Percentiles rank a stretch among this genome's conserved stretches.
Conservation (phyloP, 2,888 invertebrate species). For the Tortricodes alternella region DNA sequence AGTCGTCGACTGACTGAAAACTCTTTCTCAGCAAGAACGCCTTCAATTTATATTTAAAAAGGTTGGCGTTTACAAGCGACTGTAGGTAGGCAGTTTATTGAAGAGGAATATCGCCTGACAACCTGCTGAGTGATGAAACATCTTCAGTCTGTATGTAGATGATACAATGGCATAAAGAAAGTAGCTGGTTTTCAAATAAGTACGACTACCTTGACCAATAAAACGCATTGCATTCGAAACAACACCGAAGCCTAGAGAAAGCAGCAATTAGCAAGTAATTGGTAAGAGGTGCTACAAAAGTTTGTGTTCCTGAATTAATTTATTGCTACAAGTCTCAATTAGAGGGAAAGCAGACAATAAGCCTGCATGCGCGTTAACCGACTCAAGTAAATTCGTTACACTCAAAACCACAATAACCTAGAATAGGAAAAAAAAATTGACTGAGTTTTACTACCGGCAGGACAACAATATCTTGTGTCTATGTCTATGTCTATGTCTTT, state of each 20-base stretch:
- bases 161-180: constrained; percentile 40
- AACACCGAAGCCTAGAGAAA: constrained; percentile 52
- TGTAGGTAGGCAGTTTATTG: no score
- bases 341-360: constrained; percentile 76
- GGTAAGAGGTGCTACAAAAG: constrained; percentile 73
- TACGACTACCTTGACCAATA: constrained; percentile 32
- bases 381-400: background rate
- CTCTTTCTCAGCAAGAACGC: no score
- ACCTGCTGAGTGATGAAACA: no score
- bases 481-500: no score
- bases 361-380: constrained; percentile 36
- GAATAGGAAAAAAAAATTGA: no score
- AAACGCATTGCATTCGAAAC: constrained; percentile 41
- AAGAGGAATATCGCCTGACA: no score
- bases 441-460: no score
- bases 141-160: background rate
- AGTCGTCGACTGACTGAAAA: no score
- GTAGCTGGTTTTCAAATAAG: constrained; percentile 28
- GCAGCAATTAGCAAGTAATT: constrained; percentile 72
- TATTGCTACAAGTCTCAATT: constrained; percentile 76
- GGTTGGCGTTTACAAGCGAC: no score
- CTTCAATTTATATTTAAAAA: no score
- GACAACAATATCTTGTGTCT: no score
- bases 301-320: constrained; percentile 73
- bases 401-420: no score